Conservation (phyloP, 2,888 invertebrate genomes). For the Alsophila aescularia region DNA sequence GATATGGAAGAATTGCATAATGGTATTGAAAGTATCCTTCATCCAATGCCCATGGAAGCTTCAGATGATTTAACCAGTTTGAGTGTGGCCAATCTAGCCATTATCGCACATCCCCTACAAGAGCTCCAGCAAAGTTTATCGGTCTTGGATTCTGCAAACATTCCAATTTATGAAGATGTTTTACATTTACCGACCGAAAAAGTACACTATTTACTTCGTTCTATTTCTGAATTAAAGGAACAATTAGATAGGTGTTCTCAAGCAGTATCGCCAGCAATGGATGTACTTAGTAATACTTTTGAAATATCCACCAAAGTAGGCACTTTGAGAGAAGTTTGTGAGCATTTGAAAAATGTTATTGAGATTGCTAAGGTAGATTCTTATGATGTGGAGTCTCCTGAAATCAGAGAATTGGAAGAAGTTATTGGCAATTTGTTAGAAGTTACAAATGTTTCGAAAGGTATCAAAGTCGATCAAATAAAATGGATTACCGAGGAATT, state of each 20-base stretch:
- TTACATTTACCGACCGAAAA: constrained; percentile 65
- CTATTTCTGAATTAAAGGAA: constrained; percentile 62
- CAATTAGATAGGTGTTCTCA: constrained; percentile 63
- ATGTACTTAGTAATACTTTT: constrained; percentile 60
- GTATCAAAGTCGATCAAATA: constrained; percentile 60
- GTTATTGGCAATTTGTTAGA: constrained; percentile 57
- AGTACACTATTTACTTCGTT: constrained; percentile 63
- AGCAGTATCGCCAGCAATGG: constrained; percentile 60
- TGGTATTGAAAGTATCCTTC: constrained; percentile 66
- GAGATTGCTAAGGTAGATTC: constrained; percentile 42
- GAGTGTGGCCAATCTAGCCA: constrained; percentile 57
- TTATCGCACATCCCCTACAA: constrained; percentile 70
- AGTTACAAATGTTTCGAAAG: constrained; percentile 56
- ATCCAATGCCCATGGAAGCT: constrained; percentile 66
- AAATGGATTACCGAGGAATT: constrained; percentile 64
- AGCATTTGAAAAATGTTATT: constrained; percentile 58
- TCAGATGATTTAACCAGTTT: constrained; percentile 52
- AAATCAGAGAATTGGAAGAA: constrained; percentile 49
- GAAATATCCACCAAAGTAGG: constrained; percentile 67
- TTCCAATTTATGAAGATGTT: constrained; percentile 71
- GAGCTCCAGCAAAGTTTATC: constrained; percentile 68
- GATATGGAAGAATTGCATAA: constrained; percentile 60
- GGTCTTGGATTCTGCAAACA: constrained; percentile 65
- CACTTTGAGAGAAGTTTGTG: constrained; percentile 58
- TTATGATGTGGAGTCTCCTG: constrained; percentile 20